phyloP scores from a whole-genome alignment of 2,797 vertebrate species.

The Dicrostonyx torquatus region DNA sequence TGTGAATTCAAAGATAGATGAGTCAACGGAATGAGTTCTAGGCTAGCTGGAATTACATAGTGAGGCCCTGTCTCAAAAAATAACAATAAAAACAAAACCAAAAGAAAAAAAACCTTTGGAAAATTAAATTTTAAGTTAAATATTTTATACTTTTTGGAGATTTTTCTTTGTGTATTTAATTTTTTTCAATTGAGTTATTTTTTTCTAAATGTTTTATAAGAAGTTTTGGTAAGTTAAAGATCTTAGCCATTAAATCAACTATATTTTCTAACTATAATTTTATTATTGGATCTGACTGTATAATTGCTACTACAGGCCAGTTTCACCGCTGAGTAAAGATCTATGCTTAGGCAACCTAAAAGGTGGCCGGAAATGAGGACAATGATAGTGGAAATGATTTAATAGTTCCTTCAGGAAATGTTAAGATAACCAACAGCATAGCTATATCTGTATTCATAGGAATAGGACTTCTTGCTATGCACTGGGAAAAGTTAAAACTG shows the following conservation, averaged over 20 bases:
- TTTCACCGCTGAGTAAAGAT: background rate
- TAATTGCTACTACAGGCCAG: background rate
- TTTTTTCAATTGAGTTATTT: background rate
- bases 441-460: background rate
- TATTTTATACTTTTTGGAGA: background rate
- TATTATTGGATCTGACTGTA: background rate
- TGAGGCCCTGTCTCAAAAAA: background rate
- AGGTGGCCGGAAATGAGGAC: background rate
- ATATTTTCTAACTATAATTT: background rate
- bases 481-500: background rate
- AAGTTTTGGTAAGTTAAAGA: background rate
- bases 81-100: background rate
- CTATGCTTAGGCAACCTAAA: background rate
- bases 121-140: background rate
- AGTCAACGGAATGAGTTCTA: background rate
- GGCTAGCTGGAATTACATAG: background rate
- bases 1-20: background rate
- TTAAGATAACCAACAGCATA: background rate
- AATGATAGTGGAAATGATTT: background rate
- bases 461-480: background rate
- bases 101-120: background rate
- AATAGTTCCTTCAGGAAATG: background rate
- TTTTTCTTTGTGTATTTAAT: background rate
- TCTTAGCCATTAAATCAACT: slow-evolving; percentile 8
- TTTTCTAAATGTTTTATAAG: slow-evolving; percentile 1